A percentile compares a stretch with the other conserved stretches of the same genome.
phyloP scores from a whole-genome alignment of 2,888 invertebrate species.

The Thereva unica region DNA sequence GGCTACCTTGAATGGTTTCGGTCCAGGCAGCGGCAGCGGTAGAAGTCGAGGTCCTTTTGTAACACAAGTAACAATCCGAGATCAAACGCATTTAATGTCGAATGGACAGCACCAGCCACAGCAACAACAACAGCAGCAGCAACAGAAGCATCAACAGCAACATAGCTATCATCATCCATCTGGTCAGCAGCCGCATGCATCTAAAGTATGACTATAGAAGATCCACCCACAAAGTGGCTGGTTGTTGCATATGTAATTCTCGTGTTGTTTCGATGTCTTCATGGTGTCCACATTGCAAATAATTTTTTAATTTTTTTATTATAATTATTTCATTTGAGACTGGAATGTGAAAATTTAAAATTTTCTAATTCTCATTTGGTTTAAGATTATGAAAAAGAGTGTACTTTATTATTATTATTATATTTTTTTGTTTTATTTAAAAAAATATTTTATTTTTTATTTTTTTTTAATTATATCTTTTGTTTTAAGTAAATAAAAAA shows the following conservation, averaged over 20 bases:
- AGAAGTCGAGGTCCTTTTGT: constrained; percentile 64
- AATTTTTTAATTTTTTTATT: too few relatives aligned
- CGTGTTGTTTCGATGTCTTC: background rate
- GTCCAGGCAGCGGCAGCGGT: constrained; percentile 51
- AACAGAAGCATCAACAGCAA: constrained; percentile 46
- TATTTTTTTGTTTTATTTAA: background rate
- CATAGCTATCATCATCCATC: constrained; percentile 47
- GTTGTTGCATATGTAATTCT: constrained; percentile 3
- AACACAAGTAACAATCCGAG: constrained; percentile 66
- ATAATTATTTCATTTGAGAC: background rate
- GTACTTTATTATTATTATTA: background rate
- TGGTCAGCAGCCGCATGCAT: constrained; percentile 54
- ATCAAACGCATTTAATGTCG: constrained; percentile 50
- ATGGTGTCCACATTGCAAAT: too few relatives aligned
- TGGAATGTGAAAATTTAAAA: constrained; percentile 16
- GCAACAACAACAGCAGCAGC: constrained; percentile 50
- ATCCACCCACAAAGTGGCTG: background rate
- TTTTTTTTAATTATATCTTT: background rate
- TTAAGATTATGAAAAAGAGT: background rate
- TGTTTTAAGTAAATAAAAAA: too few relatives aligned
- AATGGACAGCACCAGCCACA: constrained; percentile 43
- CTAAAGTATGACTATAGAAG: constrained; percentile 58
- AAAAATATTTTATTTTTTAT: background rate
- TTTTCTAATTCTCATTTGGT: constrained; percentile 8
- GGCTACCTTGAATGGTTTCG: constrained; percentile 51